Base-by-base conservation (phyloP, 2,113 vertebrate species). In the Coryphaenoides rupestris region DNA sequence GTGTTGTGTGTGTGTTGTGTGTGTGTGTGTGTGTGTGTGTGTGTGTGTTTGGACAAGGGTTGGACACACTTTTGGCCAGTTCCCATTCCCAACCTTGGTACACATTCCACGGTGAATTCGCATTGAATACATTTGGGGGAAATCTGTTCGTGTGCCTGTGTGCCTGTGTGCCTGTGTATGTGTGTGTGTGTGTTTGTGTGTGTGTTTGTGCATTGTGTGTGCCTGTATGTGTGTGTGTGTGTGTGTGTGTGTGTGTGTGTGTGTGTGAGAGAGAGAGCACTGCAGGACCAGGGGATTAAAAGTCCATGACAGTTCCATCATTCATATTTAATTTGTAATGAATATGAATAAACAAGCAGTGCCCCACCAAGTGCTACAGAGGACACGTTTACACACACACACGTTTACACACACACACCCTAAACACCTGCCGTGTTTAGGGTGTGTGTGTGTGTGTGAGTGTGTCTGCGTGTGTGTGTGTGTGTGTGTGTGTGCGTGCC, bases 271-370 rank as follows among this genome's bases (percentile, higher is more conserved):
- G n/a, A n/a, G n/a, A n/a, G n/a, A n/a, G n/a, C n/a, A 19, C 65
- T 47, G 62, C 24, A 46, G 62, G 28, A 33, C 28, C 28, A 3
- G 57, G 28, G 50, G 70, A 63, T 53, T 7, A 59, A 55, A 64
- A 72, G 70, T 60, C 52, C 75, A 66, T 19, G 0, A 40, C 28
- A 63, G 57, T 62, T 64, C 65, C 58, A 65, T 80, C 80, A 85
- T 84, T 75, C 59, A 85, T 84, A 74, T 80, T 83, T 78, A 15
- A 85, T 68, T 53, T 12, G 46, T 40, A 69, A 73, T 74, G 70
- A 79, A 80, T 77, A 78, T 73, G 68, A 75, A 83, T 73, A 83
- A 80, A 78, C 56, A 74, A 69, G 60, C 59, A 33, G 5, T 33
- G 10, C n/a, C n/a, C n/a, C n/a, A n/a, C n/a, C 66, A 73, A 77